Percentiles rank a stretch among this genome's conserved stretches.
These are phyloP conservation scores for Silurus lanzhouensis DNA, from an alignment of 2,797 vertebrate species.

Conservation along the genomic window DNA sequence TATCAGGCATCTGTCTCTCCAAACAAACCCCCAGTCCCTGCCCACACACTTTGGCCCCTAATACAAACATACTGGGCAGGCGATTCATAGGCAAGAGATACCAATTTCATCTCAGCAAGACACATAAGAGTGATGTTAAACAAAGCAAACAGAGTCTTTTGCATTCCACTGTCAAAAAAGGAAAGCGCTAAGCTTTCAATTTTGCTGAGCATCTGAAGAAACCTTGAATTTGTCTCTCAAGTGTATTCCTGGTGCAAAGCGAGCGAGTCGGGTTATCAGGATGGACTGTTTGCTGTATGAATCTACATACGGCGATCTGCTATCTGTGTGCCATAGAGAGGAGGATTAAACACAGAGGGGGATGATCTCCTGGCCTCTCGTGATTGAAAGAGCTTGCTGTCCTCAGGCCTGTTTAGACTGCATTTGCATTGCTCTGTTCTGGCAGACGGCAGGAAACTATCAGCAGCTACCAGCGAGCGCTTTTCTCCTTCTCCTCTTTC, in stretches of 20 bases:
- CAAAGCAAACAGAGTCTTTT: constrained; percentile 76
- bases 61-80: constrained; percentile 69
- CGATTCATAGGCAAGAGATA: constrained; percentile 72
- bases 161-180: constrained; percentile 63
- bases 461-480: constrained; percentile 57
- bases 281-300: constrained; percentile 75
- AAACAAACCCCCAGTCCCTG: constrained; percentile 56
- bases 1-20: constrained; percentile 37
- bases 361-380: constrained; percentile 79
- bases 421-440: constrained; percentile 80
- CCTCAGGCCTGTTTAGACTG: constrained; percentile 80
- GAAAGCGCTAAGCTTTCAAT: constrained; percentile 71
- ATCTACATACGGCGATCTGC: constrained; percentile 82
- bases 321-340: constrained; percentile 74
- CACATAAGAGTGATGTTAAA: constrained; percentile 75
- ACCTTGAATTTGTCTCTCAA: constrained; percentile 65
- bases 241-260: constrained; percentile 72
- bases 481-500: not conserved
- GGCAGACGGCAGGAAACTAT: constrained; percentile 68
- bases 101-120: constrained; percentile 72
- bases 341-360: constrained; percentile 77
- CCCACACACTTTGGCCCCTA: constrained; percentile 48
- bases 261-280: constrained; percentile 69
- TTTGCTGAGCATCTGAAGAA: constrained; percentile 63
- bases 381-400: constrained; percentile 80